Evolutionary conservation across 2,797 vertebrate species (phyloP).

Genomic region (Capromys pilorides): DNA sequence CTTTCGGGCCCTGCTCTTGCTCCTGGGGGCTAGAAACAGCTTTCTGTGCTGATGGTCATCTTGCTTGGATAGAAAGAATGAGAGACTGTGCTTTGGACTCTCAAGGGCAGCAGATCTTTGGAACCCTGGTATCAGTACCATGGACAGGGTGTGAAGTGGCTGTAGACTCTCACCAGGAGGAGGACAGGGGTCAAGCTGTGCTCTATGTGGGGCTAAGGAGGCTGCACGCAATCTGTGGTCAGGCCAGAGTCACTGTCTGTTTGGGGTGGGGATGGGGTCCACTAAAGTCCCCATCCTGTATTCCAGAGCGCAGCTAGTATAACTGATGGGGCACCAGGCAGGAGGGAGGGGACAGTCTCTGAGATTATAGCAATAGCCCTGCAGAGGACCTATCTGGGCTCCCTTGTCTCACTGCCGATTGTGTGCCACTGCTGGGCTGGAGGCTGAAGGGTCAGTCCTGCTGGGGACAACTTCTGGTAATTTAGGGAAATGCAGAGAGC

Average conservation of each 20-base stretch:
- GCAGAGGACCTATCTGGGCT: neutral
- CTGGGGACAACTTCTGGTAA: neutral
- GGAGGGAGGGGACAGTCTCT: neutral
- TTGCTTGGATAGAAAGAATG: neutral
- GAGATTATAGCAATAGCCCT: neutral
- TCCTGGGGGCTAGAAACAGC: neutral
- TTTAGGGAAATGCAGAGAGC: neutral
- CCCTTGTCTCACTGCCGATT: neutral
- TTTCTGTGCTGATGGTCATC: neutral
- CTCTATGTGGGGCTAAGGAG: accelerated
- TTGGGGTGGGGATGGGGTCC: neutral
- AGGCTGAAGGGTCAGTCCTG: neutral
- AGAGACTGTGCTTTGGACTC: neutral
- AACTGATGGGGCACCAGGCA: neutral
- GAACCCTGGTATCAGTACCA: too few species aligned
- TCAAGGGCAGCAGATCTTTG: neutral
- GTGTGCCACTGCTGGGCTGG: neutral
- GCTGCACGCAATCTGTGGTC: accelerated
- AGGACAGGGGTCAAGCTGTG: neutral
- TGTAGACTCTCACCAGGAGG: neutral
- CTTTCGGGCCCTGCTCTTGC: too few species aligned
- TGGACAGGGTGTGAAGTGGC: neutral
- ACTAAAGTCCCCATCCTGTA: neutral
- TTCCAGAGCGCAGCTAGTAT: neutral
- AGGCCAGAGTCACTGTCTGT: neutral